Conservation (phyloP, 1,140 invertebrate species). For the Dolichoris vasculosae region DNA sequence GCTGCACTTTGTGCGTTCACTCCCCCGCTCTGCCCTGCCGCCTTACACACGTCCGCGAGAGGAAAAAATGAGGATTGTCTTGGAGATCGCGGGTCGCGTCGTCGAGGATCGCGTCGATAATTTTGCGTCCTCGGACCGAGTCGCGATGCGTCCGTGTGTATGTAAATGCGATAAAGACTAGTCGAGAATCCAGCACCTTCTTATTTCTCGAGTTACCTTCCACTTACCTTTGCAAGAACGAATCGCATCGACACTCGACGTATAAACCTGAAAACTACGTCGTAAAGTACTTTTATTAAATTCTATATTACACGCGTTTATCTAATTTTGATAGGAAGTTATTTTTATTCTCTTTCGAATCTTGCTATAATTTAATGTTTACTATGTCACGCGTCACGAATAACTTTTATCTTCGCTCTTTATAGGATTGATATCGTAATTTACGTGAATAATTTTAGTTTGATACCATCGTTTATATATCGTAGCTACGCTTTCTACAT, state of each 20-base stretch:
- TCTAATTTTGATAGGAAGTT: not conserved
- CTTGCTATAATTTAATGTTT: no score
- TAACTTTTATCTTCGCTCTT: not conserved
- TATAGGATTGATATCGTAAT: not conserved
- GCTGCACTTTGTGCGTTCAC: not conserved
- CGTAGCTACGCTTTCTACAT: not conserved
- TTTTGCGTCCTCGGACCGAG: not conserved
- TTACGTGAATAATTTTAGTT: not conserved
- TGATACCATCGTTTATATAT: not conserved
- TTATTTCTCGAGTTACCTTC: not conserved
- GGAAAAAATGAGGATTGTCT: constrained; percentile 8
- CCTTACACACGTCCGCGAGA: not conserved
- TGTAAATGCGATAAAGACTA: not conserved
- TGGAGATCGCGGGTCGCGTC: not conserved
- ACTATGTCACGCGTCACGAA: not conserved
- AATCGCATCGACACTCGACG: not conserved
- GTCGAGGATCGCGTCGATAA: not conserved
- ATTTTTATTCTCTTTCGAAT: no score
- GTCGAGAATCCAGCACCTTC: not conserved
- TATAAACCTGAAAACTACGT: not conserved
- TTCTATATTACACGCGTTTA: not conserved
- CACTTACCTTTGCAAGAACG: not conserved
- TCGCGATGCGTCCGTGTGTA: not conserved
- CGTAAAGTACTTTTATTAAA: no score
- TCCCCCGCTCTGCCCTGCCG: not conserved